These are phyloP conservation scores for Bufo gargarizans DNA, from an alignment of 2,113 vertebrate species.

Conservation along the genomic window DNA sequence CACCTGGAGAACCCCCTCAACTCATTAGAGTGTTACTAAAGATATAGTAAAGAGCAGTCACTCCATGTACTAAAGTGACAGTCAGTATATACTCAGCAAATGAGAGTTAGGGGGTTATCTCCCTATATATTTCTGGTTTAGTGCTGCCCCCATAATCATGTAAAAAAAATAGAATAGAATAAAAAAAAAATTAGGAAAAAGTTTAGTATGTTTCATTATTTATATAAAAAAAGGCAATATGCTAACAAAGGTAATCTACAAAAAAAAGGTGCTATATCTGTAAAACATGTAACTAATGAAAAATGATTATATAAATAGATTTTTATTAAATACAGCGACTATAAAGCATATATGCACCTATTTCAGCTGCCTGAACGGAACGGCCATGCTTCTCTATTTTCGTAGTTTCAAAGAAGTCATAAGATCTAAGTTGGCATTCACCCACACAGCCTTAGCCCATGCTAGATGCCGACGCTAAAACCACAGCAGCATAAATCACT, in stretches of 20 bases:
- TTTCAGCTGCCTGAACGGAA: neutral
- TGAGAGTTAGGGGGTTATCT: too few relatives aligned
- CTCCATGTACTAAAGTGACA: too few relatives aligned
- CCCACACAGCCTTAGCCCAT: constrained; percentile 18
- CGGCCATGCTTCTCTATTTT: neutral
- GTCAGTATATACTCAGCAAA: too few relatives aligned
- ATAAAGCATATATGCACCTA: neutral
- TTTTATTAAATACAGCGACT: neutral
- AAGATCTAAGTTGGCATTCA: constrained; percentile 37
- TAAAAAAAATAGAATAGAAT: neutral
- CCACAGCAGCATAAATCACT: constrained; percentile 25
- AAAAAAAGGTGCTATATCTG: neutral
- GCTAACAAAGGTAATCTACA: too few relatives aligned
- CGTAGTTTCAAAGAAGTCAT: constrained; percentile 10
- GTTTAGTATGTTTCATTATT: neutral
- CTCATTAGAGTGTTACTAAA: too few relatives aligned
- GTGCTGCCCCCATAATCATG: neutral
- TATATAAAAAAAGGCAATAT: neutral
- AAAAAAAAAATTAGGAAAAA: neutral
- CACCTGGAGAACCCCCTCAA: too few relatives aligned
- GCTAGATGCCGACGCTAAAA: constrained; percentile 26
- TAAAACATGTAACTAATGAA: neutral
- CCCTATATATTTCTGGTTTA: too few relatives aligned
- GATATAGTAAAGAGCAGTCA: too few relatives aligned
- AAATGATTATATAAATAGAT: neutral